phyloP scores from a whole-genome alignment of 1,140 invertebrate genomes.

The Lepidotrigona ventralis region DNA sequence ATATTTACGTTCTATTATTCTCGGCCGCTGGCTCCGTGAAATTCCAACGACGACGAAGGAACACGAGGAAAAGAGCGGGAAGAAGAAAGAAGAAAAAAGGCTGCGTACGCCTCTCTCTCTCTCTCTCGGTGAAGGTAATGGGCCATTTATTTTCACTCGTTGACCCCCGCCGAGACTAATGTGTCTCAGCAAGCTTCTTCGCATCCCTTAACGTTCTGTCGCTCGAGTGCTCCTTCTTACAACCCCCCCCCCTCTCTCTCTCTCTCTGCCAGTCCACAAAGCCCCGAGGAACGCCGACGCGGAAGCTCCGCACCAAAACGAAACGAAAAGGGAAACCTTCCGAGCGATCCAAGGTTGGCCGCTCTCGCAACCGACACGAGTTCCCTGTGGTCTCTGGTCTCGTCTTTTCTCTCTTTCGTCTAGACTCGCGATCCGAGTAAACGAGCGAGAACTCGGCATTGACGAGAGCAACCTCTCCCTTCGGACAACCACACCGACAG shows the following conservation, averaged over 20 bases:
- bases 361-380: not conserved
- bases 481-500: not conserved
- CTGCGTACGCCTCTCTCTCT: not conserved
- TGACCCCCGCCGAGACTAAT: slow-evolving; percentile 71
- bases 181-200: slow-evolving; percentile 69
- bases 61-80: too few relatives aligned
- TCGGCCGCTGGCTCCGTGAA: slow-evolving; percentile 42
- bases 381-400: not conserved
- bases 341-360: not conserved
- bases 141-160: slow-evolving; percentile 72
- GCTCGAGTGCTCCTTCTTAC: slow-evolving; percentile 53
- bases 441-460: slow-evolving; percentile 12
- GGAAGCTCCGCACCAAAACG: slow-evolving; percentile 6
- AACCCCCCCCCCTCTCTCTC: not conserved
- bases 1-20: slow-evolving; percentile 66
- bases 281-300: slow-evolving; percentile 33
- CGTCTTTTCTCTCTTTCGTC: not conserved
- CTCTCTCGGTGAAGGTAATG: slow-evolving; percentile 63
- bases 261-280: slow-evolving; percentile 21
- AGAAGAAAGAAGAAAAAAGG: not conserved
- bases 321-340: not conserved
- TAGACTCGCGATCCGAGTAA: slow-evolving; percentile 8
- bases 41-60: slow-evolving; percentile 43
- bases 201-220: slow-evolving; percentile 58
- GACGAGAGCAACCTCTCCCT: not conserved